These are phyloP conservation scores for Cerastoderma edule DNA, from an alignment of 2,888 invertebrate species.

Conservation along the genomic window DNA sequence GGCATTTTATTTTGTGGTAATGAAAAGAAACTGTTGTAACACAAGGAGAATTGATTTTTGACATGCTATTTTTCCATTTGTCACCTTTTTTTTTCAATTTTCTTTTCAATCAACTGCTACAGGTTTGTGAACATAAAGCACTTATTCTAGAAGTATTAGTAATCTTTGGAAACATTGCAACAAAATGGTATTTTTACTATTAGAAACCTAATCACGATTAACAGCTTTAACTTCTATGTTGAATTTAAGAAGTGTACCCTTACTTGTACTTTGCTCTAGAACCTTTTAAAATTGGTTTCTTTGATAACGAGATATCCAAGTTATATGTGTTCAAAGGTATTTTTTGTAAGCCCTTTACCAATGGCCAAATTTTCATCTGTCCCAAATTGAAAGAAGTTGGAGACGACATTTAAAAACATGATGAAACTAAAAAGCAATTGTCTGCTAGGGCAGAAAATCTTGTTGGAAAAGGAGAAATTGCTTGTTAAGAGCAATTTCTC, in stretches of 20 bases:
- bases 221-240: neutral
- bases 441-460: neutral
- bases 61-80: constrained; percentile 6
- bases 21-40: constrained; percentile 6
- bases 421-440: no score
- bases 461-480: constrained; percentile 1
- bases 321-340: no score
- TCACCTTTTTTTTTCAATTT: neutral
- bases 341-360: no score
- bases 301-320: no score
- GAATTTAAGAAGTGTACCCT: neutral
- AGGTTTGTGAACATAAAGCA: neutral
- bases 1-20: neutral
- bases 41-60: neutral
- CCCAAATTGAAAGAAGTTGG: no score
- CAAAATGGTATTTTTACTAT: neutral
- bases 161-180: neutral
- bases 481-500: neutral
- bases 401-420: no score
- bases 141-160: neutral
- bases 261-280: neutral
- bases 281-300: no score
- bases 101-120: neutral
- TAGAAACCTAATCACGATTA: neutral
- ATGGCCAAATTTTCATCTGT: no score